A percentile compares a stretch with the other conserved stretches of the same genome.
Evolutionary conservation across 2,113 vertebrate genomes (phyloP).

Genomic region (Podiceps cristatus): DNA sequence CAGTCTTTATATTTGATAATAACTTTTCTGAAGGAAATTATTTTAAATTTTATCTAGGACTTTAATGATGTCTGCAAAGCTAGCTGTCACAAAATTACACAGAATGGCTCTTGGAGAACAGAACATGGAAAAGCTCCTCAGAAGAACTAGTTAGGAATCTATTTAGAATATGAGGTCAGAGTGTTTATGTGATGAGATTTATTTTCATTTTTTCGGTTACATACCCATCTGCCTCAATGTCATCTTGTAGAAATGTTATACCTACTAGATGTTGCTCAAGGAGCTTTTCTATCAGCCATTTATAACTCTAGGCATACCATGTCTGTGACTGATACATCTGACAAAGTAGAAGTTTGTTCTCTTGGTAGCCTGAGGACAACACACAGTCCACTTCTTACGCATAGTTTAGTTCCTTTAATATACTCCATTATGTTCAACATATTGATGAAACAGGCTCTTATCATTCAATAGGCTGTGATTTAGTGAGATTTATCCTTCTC

Average conservation of each 20-base stretch:
- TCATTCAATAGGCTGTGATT: not conserved
- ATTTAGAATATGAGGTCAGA: not conserved
- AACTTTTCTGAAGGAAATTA: not conserved
- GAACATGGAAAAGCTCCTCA: not conserved
- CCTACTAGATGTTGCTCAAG: not conserved
- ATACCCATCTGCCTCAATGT: not conserved
- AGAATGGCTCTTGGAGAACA: not conserved
- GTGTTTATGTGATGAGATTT: not conserved
- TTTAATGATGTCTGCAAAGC: not conserved
- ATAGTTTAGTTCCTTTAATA: not conserved
- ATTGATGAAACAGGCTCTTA: not conserved
- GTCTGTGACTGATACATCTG: not conserved
- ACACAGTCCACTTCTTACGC: too few species aligned
- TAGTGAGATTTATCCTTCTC: not conserved
- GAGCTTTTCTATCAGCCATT: not conserved
- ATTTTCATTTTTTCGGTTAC: not conserved
- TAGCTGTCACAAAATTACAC: not conserved
- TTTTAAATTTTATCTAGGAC: not conserved
- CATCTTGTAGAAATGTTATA: not conserved
- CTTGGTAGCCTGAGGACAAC: not conserved
- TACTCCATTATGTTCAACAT: not conserved
- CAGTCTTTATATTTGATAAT: not conserved
- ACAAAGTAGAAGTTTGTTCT: not conserved
- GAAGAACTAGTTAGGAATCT: not conserved
- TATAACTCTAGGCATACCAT: not conserved